Evolutionary conservation across 2,797 vertebrate species (phyloP), one percentile per base, ranked within the genome.

Genomic region (Hippopotamyrus pictus): DNA sequence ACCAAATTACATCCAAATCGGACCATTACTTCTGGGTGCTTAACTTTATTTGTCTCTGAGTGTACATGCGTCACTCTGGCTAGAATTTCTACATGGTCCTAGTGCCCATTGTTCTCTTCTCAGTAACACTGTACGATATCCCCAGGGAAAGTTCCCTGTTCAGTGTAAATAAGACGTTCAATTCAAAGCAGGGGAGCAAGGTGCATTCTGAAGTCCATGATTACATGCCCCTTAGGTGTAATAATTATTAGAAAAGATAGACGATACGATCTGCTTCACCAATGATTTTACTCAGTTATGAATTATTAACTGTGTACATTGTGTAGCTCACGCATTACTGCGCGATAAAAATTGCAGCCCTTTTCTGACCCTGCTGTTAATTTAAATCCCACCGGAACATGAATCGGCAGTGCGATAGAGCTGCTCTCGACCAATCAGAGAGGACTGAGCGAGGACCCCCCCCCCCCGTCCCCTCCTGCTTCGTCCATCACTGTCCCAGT

Each of bases 401-500:
- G 46, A 9, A 37, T 33, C 1, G 25, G 50, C 29, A 53, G 22
- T 12, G 29, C 4, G 2, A 37, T 37, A 29, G 12, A 54, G 51
- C 50, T 14, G 48, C 22, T 14, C 50, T 33, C 12, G 5, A 54
- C 48, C 84, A 86, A 54, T 86, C 51, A 37, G 50, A 53, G 7
- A 25, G 22, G 22, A 5, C 14, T 14, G 46, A 53, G 14, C 57
- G 50, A 54, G 48, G 22, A 25, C 25, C 44, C 79, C 79, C 19
- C 79, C 79, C 19, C 14, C 50, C 79, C 37, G 3, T 41, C 37
- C 4, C 37, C 1, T 44, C 41, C 17, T n/a, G 19, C 79, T 22
- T 50, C 46, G 53, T 89, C 37, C 57, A 83, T 89, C 88, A 89
- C 79, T 85, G 79, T 85, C 88, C 82, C 44, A 76, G 79, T 25